Evolutionary conservation across 2,113 vertebrate genomes (phyloP).

Genomic region (Nibea coibor): DNA sequence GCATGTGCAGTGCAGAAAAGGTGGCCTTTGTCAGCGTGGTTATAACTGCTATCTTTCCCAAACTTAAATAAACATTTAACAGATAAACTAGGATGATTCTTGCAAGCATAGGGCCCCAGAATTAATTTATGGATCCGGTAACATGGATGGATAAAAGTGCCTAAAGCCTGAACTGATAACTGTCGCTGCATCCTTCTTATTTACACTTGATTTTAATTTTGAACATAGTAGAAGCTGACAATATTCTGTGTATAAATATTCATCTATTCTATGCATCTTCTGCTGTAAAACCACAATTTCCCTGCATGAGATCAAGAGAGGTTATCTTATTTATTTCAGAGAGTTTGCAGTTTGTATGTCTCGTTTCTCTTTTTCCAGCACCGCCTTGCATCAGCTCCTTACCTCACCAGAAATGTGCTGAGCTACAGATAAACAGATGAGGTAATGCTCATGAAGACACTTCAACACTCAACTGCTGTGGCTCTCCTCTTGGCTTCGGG

Average conservation of each 20-base stretch:
- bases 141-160: background rate
- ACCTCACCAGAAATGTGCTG: background rate
- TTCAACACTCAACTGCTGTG: background rate
- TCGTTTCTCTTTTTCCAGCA: background rate
- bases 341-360: background rate
- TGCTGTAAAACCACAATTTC: background rate
- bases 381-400: background rate
- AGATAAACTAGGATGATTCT: background rate
- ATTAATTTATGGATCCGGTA: background rate
- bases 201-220: background rate
- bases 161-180: too few species aligned
- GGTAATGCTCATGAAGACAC: too few species aligned
- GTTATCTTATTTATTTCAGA: background rate
- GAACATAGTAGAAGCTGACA: background rate
- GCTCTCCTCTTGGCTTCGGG: slow-evolving; percentile 11
- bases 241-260: background rate
- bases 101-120: background rate
- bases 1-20: background rate
- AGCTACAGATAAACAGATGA: background rate
- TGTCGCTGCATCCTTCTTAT: too few species aligned
- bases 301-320: background rate
- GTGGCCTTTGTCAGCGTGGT: too few species aligned
- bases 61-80: background rate
- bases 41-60: too few species aligned
- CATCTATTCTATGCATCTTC: background rate